Conservation (phyloP, 2,797 vertebrate species). For the Thamnophis elegans region DNA sequence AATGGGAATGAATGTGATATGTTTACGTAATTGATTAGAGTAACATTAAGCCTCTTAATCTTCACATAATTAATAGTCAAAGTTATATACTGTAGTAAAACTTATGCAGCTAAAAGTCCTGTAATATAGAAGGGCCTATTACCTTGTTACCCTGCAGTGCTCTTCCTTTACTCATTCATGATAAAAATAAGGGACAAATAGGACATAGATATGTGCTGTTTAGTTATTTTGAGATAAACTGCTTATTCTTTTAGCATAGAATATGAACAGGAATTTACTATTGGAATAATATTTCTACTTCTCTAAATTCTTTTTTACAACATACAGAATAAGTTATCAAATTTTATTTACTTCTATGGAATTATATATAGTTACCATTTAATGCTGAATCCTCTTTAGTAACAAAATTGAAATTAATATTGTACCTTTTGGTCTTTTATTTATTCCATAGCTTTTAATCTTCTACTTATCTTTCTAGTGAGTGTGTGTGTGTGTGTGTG, state of each 20-base stretch:
- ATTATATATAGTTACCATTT: background rate
- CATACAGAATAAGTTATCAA: background rate
- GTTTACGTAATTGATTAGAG: background rate
- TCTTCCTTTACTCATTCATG: background rate
- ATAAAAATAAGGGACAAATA: background rate
- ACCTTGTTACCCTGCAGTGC: background rate
- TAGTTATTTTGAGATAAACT: background rate
- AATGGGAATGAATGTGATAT: background rate
- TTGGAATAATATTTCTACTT: background rate
- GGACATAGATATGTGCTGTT: background rate
- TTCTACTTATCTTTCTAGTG: background rate
- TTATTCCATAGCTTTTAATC: background rate
- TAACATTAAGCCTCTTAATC: background rate
- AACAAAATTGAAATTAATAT: background rate
- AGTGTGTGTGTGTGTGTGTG: background rate
- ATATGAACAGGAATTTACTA: background rate
- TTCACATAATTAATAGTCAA: background rate
- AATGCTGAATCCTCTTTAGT: background rate
- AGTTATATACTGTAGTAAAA: background rate
- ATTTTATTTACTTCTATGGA: background rate
- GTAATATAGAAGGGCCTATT: background rate
- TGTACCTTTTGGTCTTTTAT: background rate
- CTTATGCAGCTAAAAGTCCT: background rate
- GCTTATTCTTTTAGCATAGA: background rate
- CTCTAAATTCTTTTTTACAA: background rate